A percentile compares a stretch with the other conserved stretches of the same genome.
These are phyloP conservation scores for Macrostomum lignano DNA, from an alignment of 1,140 invertebrate species.

Conservation along the genomic window DNA sequence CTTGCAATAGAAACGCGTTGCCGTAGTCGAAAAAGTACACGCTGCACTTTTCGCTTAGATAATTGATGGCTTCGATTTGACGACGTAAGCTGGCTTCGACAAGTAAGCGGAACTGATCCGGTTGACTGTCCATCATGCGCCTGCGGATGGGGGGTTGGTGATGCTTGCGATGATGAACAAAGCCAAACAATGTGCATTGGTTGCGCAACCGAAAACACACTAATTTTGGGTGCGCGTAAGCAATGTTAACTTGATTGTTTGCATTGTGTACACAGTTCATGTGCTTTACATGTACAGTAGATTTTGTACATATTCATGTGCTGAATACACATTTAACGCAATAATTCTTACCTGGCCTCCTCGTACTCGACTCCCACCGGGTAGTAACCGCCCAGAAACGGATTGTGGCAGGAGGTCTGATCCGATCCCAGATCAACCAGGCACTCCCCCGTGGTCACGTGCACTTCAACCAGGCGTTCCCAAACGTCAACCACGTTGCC, in stretches of 20 bases:
- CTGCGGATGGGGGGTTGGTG: background rate
- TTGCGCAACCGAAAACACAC: no score
- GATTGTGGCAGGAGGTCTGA: slow-evolving; percentile 41
- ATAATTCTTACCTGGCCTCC: slow-evolving; percentile 4
- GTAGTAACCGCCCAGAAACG: slow-evolving; percentile 39
- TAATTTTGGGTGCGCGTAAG: no score
- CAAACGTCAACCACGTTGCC: slow-evolving; percentile 33
- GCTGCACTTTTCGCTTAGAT: slow-evolving; percentile 29
- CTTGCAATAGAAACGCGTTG: slow-evolving; percentile 40
- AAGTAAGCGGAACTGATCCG: background rate
- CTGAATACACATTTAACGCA: slow-evolving; percentile 5
- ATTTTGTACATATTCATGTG: no score
- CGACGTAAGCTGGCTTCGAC: slow-evolving; percentile 28
- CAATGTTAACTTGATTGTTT: no score
- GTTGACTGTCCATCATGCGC: background rate
- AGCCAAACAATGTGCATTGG: background rate
- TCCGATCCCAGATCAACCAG: slow-evolving; percentile 39
- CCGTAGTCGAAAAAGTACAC: slow-evolving; percentile 42
- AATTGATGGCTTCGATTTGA: slow-evolving; percentile 37
- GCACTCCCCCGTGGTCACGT: slow-evolving; percentile 31
- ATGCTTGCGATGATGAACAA: background rate
- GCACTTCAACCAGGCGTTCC: slow-evolving; percentile 34
- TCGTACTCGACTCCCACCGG: no score
- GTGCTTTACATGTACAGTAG: no score
- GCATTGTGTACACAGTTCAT: no score